phyloP scores from a whole-genome alignment of 2,888 invertebrate genomes.

The Bimastos eiseni region DNA sequence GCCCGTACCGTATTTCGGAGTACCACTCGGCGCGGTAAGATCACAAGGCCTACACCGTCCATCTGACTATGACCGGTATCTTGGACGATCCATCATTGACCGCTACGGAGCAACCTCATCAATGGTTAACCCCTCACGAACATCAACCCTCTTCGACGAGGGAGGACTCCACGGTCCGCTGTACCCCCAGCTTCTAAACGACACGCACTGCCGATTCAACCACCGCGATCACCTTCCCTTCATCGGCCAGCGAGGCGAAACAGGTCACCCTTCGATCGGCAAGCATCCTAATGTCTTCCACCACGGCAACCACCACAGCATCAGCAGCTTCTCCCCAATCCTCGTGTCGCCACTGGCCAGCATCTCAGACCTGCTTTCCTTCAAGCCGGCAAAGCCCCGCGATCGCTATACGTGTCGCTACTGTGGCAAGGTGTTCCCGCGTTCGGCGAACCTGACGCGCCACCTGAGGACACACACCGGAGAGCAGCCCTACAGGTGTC shows the following conservation, averaged over 20 bases:
- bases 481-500: slow-evolving; percentile 75
- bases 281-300: slow-evolving; percentile 79
- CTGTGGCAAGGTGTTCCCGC: slow-evolving; percentile 91
- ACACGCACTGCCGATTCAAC: slow-evolving; percentile 94
- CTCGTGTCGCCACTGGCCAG: neutral
- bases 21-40: neutral
- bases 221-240: slow-evolving; percentile 88
- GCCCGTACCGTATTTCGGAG: neutral
- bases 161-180: slow-evolving; percentile 67
- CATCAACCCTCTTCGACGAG: neutral
- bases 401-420: slow-evolving; percentile 84
- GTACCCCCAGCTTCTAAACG: slow-evolving; percentile 92
- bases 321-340: neutral
- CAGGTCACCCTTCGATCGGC: slow-evolving; percentile 83
- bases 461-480: slow-evolving; percentile 97
- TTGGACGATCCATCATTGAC: neutral
- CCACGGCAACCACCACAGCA: neutral
- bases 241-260: slow-evolving; percentile 82
- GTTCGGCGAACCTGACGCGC: slow-evolving; percentile 93
- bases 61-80: neutral
- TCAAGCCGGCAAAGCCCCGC: neutral
- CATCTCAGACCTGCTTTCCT: neutral
- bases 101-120: neutral
- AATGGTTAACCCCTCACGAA: neutral
- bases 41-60: neutral